A percentile compares a stretch with the other conserved stretches of the same genome.
Evolutionary conservation across 2,797 vertebrate genomes (phyloP).

Genomic region (Sebastes nivosus): DNA sequence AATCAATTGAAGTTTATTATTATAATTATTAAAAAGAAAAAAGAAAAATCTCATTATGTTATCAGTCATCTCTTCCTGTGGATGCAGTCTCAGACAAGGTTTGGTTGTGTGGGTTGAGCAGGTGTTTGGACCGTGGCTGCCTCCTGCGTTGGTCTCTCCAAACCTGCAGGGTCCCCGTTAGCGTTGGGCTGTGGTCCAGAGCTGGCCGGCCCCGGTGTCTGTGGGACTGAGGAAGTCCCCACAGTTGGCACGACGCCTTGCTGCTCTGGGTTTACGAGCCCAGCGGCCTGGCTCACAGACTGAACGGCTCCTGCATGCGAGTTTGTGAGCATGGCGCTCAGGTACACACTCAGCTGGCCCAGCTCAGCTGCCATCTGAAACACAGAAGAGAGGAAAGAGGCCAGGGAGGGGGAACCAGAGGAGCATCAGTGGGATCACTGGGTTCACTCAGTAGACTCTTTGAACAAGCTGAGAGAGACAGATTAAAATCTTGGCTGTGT

Average conservation of each 20-base stretch:
- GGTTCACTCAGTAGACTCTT: conserved; percentile 53
- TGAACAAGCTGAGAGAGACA: conserved; percentile 35
- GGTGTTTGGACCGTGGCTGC: conserved; percentile 10
- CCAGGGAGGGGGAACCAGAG: background rate
- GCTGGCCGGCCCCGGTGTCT: background rate
- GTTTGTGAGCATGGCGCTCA: conserved; percentile 50
- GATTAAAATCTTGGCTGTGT: conserved; percentile 48
- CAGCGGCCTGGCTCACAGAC: conserved; percentile 25
- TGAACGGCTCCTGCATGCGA: conserved; percentile 26
- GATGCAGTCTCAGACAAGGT: conserved; percentile 3
- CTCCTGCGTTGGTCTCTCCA: conserved; percentile 6
- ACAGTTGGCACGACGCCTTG: background rate
- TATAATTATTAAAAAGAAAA: background rate
- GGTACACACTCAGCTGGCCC: conserved; percentile 52
- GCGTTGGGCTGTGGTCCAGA: conserved; percentile 14
- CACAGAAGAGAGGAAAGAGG: conserved; percentile 13
- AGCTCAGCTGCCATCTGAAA: conserved; percentile 64
- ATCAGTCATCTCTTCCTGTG: background rate
- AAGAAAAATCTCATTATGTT: background rate
- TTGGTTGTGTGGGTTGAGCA: conserved; percentile 3
- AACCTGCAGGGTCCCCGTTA: conserved; percentile 3
- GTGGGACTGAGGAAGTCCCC: background rate
- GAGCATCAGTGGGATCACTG: conserved; percentile 41
- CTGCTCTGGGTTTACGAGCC: conserved; percentile 28
- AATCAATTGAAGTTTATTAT: background rate